Base-by-base conservation (phyloP, 1,140 invertebrate genomes). In the Bicyclus anynana region DNA sequence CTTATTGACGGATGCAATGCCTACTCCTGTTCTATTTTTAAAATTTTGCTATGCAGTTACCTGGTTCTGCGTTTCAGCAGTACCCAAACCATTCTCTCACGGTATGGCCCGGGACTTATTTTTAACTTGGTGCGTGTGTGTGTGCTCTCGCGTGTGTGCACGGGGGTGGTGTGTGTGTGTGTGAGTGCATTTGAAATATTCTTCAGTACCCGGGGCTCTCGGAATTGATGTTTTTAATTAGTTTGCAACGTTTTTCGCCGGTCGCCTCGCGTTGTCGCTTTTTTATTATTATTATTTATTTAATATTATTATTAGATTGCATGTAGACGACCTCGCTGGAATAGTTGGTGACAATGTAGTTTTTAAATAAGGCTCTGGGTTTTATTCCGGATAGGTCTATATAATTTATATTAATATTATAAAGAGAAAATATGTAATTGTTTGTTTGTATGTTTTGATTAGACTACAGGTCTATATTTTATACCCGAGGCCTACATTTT, bases 141-240 rank as follows among this genome's bases (percentile, higher is more conserved):
- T 70, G 75, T n/a, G 73, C 33, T 67, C 68, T 75, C 73, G 71
- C 74, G 77, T 72, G 76, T 77, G 23, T 76, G 68, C 53, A 64
- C 48, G 66, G 68, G 74, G 68, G 66, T 60, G 72, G 65, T 6
- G 38, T 18, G 58, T 59, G 63, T 55, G 64, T 70, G 67, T 75
- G 69, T 75, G 74, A 60, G 76, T 80, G 74, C 67, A 74, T 80
- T 78, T 76, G 77, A 80, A 78, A 80, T 82, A 79, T 77, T 74
- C 74, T 72, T 74, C 72, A 70, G 74, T 74, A 69, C 68, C 44
- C 71, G 70, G 66, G 61, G 68, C 69, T 73, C 69, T 73, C 69
- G 69, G 75, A 85, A 84, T 85, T 85, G 82, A 85, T 85, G 82
- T 85, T 85, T 85, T 85, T 85, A 85, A 85, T 85, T 85, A 85